Evolutionary conservation across 2,888 invertebrate genomes (phyloP), one percentile per base, ranked within the genome.

Genomic region (Lissonota sp.): DNA sequence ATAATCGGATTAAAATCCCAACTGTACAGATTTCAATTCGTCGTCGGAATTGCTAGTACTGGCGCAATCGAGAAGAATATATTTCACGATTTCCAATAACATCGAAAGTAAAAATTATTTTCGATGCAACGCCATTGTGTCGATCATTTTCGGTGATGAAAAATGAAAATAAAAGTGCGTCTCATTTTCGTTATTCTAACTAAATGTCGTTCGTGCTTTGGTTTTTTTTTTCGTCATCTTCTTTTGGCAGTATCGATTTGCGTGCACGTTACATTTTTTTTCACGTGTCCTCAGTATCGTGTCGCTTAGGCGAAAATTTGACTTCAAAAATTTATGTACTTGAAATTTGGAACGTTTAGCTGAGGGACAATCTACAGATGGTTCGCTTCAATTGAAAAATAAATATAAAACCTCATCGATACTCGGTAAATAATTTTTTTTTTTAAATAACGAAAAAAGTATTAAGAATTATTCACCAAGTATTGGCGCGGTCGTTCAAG

Each of bases 181-280:
- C 69, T 8, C 46, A 72, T 77, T 67, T 49, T n/a, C 12, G 64
- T 66, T 83, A 78, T 77, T 79, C 75, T 76, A 83, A 58, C 75
- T 80, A 83, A 69, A 69, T 55, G 39, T 72, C 64, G 67, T 77
- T 51, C 72, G 63, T 69, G 67, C 63, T 58, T 26, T 26, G 40
- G 70, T 72, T 37, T 55, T 57, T 57, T 71, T 76, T 71, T 49
- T 69, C 5, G 7, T 60, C 26, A 58, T 67, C 14, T 60, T 44
- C 62, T 49, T 75, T 79, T 83, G 84, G 84, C 84, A 84, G 84
- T 84, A 83, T 83, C 77, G 69, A 80, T 77, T 49, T 69, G 12
- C 74, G 64, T 78, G 70, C 70, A 53, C 67, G 57, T 62, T 39
- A 67, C 72, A n/a, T 69, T 51, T 60, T 64, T 44, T 39, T 58